A percentile compares a stretch with the other conserved stretches of the same genome.
Conservation (phyloP, 2,113 vertebrate species). For the Dinomys branickii region DNA sequence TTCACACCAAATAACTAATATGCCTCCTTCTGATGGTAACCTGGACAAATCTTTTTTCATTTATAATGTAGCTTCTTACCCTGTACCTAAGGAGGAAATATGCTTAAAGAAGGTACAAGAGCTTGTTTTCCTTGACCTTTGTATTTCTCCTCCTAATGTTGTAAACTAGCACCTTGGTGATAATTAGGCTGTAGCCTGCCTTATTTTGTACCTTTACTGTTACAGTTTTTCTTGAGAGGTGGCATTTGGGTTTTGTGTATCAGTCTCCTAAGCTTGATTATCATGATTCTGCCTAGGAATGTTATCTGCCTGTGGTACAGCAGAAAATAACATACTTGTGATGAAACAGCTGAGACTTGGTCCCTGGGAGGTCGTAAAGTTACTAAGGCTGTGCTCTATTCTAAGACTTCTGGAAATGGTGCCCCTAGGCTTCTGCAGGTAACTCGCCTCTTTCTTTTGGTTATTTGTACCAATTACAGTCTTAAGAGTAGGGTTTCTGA, state of each 20-base stretch:
- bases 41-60: neutral
- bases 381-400: neutral
- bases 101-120: neutral
- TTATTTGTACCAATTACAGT: neutral
- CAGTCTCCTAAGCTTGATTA: neutral
- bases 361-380: neutral
- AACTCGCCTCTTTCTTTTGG: neutral
- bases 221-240: constrained; percentile 22
- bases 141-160: constrained; percentile 34
- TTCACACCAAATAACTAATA: constrained; percentile 47
- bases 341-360: neutral
- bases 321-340: neutral
- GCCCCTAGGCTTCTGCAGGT: neutral
- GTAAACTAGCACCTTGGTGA: constrained; percentile 37
- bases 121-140: neutral
- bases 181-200: constrained; percentile 38
- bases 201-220: constrained; percentile 3
- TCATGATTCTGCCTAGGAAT: neutral
- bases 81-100: neutral
- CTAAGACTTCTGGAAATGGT: neutral
- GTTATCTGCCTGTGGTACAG: neutral
- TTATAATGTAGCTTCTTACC: neutral
- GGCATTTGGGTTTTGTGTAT: neutral
- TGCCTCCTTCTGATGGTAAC: constrained; percentile 27
- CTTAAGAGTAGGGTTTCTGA: neutral